phyloP scores from a whole-genome alignment of 2,888 invertebrate species.

The Apamea monoglypha region DNA sequence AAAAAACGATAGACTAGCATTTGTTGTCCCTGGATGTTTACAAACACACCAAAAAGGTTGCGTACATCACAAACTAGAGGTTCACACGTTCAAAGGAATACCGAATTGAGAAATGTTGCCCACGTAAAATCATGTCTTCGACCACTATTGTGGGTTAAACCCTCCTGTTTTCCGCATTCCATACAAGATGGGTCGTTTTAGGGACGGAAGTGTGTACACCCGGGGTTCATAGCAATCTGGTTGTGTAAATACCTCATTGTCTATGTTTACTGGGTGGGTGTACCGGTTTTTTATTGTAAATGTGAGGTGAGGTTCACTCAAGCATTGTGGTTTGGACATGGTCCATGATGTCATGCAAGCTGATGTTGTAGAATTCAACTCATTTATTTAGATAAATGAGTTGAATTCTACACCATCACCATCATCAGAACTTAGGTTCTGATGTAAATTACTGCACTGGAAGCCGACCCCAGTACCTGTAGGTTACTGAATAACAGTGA shows the following conservation, averaged over 20 bases:
- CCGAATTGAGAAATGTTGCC: constrained; percentile 78
- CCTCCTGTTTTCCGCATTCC: constrained; percentile 66
- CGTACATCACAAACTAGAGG: constrained; percentile 57
- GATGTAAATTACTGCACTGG: not conserved
- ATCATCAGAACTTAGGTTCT: no score
- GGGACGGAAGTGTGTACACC: constrained; percentile 63
- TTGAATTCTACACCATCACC: constrained; percentile 23
- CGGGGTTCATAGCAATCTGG: constrained; percentile 73
- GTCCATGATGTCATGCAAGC: constrained; percentile 43
- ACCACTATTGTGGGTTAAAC: constrained; percentile 61
- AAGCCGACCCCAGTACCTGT: not conserved
- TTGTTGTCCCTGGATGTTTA: constrained; percentile 22
- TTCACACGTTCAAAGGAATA: constrained; percentile 78
- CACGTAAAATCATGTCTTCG: constrained; percentile 73
- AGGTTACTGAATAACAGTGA: not conserved
- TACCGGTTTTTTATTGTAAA: constrained; percentile 80
- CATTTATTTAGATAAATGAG: not conserved
- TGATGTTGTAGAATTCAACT: constrained; percentile 23
- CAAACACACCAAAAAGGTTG: constrained; percentile 44
- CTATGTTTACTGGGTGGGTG: constrained; percentile 81
- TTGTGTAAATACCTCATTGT: constrained; percentile 80
- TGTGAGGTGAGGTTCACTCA: constrained; percentile 71
- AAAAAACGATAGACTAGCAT: not conserved
- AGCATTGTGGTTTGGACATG: constrained; percentile 64
- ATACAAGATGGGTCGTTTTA: constrained; percentile 57